Evolutionary conservation across 1,140 invertebrate genomes (phyloP), one percentile per base, ranked within the genome.

Genomic region (Probaryconus sp.): DNA sequence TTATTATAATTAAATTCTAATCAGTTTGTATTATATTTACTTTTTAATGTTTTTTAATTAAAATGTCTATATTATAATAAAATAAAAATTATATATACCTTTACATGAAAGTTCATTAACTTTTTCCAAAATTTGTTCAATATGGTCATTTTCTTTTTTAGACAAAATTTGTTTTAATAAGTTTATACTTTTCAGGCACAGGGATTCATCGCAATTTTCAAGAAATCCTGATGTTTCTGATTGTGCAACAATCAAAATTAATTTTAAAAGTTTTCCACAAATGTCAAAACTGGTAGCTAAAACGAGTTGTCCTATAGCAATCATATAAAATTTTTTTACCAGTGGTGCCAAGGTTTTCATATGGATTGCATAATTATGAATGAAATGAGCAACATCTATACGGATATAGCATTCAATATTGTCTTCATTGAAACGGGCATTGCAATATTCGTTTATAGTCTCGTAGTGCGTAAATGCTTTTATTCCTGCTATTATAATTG

Each of bases 361-460:
- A 28, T 17, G 5, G 5, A 14, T 65, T 3, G 60, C 53, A 26
- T 68, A 73, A 9, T 5, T 43, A 33, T 73, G 50, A 1, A 50
- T 53, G 10, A 67, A 73, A 10, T 73, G 63, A 7, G 47, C 48
- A 0, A 73, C 70, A 24, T 73, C 70, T 2, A 65, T 73, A 7
- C 70, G 30, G 2, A 68, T 24, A 13, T 60, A 73, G 16, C 70
- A 68, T n/a, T 40, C 40, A 13, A 58, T 16, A 3, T 2, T 1
- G 5, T 17, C 17, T 5, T 4, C 14, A 26, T 50, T 24, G 9
- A 5, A 65, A 24, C 47, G 43, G 5, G 60, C 60, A 33, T 64
- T 64, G 7, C 33, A 48, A 28, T 65, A 65, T 17, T 65, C 47
- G 13, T 16, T 17, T 1, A 53, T 53, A 0, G 61, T 53, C 0